Conservation (phyloP, 2,888 invertebrate species). For the Nebria salina region DNA sequence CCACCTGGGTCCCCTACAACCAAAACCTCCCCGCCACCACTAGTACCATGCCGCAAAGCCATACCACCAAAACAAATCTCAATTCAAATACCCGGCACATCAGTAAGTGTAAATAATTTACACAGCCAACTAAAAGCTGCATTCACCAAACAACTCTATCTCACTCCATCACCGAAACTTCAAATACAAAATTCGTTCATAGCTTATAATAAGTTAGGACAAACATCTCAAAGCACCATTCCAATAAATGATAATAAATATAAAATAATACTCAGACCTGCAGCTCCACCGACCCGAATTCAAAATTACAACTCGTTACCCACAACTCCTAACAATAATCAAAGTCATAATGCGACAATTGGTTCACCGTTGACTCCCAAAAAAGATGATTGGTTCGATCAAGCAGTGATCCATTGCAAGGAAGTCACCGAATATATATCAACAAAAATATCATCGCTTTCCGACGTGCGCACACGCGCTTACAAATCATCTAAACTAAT, state of each 20-base stretch:
- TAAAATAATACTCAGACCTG: background rate
- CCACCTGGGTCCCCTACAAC: constrained; percentile 28
- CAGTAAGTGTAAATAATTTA: background rate
- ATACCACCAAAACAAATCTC: background rate
- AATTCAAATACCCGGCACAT: background rate
- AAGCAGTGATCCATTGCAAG: constrained; percentile 67
- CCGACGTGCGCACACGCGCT: constrained; percentile 64
- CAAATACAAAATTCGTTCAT: background rate
- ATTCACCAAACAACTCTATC: background rate
- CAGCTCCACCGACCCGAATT: constrained; percentile 31
- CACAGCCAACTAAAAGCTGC: background rate
- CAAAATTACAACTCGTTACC: background rate
- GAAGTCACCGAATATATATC: constrained; percentile 69
- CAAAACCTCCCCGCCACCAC: background rate
- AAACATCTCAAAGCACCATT: constrained; percentile 2
- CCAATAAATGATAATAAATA: constrained; percentile 10
- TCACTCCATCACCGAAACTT: background rate
- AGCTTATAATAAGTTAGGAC: background rate
- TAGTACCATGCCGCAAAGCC: background rate
- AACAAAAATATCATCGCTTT: constrained; percentile 65
- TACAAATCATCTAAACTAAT: constrained; percentile 50
- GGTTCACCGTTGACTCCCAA: background rate
- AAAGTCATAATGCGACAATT: background rate
- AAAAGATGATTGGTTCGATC: constrained; percentile 67
- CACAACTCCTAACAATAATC: background rate